Conservation (phyloP, 92 coral and sea anemone genomes). For the Meandrina meandrites region DNA sequence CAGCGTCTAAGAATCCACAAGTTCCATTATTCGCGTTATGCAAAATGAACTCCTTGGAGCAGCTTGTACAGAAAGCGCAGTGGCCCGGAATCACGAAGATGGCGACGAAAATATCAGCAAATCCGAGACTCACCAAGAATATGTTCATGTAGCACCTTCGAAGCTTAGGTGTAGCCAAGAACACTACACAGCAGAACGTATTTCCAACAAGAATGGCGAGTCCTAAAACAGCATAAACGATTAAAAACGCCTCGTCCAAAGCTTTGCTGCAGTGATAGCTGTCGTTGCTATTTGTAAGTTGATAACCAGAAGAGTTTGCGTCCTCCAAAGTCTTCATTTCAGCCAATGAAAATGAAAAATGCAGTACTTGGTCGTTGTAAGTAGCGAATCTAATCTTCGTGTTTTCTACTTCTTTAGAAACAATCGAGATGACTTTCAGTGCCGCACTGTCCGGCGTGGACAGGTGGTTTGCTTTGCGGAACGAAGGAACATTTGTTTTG, state of each 20-base stretch:
- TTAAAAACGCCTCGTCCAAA: conserved; percentile 54
- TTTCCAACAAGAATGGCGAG: conserved; percentile 60
- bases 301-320: neutral
- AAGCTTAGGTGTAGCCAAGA: conserved; percentile 58
- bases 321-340: neutral
- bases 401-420: neutral
- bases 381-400: neutral
- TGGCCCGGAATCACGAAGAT: conserved; percentile 59
- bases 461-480: neutral
- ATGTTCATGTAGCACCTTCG: conserved; percentile 65
- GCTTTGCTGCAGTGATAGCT: conserved; percentile 21
- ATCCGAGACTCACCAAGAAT: conserved; percentile 64
- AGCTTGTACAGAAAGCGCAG: conserved; percentile 57
- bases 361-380: neutral
- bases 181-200: conserved; percentile 58
- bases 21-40: neutral
- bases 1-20: conserved; percentile 66
- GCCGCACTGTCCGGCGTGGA: no score
- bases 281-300: no score
- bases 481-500: neutral
- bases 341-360: neutral
- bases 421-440: neutral
- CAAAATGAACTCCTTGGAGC: conserved; percentile 34
- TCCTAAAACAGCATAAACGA: conserved; percentile 41
- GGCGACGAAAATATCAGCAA: conserved; percentile 54